Evolutionary conservation across 2,797 vertebrate genomes (phyloP), one percentile per base, ranked within the genome.

Genomic region (Micropoecilia bifurca): DNA sequence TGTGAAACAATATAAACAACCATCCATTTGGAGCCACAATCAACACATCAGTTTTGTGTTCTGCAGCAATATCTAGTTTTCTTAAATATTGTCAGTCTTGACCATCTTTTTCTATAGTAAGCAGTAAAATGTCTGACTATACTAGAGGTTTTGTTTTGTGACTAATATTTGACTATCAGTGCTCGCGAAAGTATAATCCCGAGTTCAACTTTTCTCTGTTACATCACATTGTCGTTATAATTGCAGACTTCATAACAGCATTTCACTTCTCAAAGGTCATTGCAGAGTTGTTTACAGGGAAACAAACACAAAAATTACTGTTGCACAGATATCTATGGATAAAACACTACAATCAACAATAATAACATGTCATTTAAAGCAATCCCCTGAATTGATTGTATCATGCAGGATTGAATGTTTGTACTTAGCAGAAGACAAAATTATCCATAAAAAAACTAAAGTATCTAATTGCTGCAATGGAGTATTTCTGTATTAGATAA

Each of bases 221-320:
- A 41, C 8, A 41, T 68, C 63, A 22, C 36, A 12, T 8, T 20
- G 33, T 20, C 8, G 61, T 39, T 4, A 66, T 53, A 43, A 77
- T 33, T 74, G 22, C 50, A 73, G 61, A 79, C 55, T 80, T 80
- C 61, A 84, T 83, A 68, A 41, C 63, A 41, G 36, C 74, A 76
- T 77, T 84, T 71, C 80, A 78, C 83, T 79, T 30, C 71, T 73
- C 48, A 71, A 39, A 45, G 77, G 73, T 85, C 61, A 85, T 73
- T 0, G 13, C 45, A 47, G 4, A 33, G n/a, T 50, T 66, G 20
- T 68, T 68, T 68, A 66, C 30, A 39, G 36, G 20, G 20, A 22
- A 41, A 41, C 33, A 63, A 33, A 8, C 30, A 36, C 36, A 63
- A 8, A 68, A 41, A 8, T 41, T 68, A 9, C 39, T 68, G 63